phyloP scores from a whole-genome alignment of 2,797 vertebrate species.

The Xiphorhynchus erythropygius region DNA sequence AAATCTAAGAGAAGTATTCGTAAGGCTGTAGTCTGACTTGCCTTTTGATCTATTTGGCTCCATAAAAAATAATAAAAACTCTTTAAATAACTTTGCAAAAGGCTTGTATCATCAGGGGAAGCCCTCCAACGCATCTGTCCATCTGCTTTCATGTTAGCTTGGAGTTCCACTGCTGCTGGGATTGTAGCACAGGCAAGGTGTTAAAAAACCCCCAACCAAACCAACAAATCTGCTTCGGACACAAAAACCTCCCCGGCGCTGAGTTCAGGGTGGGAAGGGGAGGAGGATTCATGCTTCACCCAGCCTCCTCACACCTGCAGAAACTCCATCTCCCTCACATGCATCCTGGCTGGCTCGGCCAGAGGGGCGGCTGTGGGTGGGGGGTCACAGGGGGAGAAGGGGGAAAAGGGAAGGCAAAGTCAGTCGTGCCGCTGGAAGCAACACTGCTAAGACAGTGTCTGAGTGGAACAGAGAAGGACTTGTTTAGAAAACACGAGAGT shows the following conservation, averaged over 20 bases:
- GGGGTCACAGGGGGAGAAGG: not conserved
- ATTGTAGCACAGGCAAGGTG: not conserved
- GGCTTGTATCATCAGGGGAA: not conserved
- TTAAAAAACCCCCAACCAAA: not conserved
- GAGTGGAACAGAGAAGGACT: conserved; percentile 51
- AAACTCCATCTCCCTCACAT: not conserved
- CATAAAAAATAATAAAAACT: not conserved
- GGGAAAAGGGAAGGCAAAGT: conserved; percentile 11
- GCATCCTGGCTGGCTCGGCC: not conserved
- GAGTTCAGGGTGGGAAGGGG: not conserved
- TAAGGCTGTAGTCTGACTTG: conserved; percentile 41
- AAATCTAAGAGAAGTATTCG: not conserved
- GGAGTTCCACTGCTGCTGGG: not conserved
- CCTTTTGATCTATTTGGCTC: conserved; percentile 47
- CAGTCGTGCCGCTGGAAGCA: not conserved
- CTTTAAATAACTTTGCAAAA: not conserved
- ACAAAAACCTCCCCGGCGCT: not conserved
- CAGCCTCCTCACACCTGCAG: not conserved
- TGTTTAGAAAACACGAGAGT: conserved; percentile 49
- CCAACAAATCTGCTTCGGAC: not conserved
- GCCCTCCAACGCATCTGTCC: not conserved
- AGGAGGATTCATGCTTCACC: not conserved
- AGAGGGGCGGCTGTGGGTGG: not conserved
- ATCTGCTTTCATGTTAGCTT: not conserved
- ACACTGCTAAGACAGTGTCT: not conserved